Evolutionary conservation across 92 coral and sea anemone genomes (phyloP), one percentile per base, ranked within the genome.

Genomic region (Porites cylindrica): DNA sequence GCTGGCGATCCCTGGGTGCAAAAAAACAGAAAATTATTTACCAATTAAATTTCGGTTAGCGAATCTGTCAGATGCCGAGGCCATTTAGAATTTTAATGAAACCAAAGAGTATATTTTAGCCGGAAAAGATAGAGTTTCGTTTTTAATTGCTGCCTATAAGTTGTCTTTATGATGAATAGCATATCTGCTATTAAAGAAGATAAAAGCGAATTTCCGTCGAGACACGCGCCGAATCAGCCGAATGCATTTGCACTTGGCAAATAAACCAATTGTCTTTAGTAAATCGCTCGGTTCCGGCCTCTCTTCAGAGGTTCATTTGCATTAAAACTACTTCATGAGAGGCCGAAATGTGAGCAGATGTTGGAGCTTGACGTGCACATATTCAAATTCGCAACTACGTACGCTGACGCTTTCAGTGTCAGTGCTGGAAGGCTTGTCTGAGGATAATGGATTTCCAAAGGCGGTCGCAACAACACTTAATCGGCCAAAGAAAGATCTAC

Each of bases 81-180:
- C 13, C 29, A 24, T 70, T 81, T 38, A 53, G 20, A 26, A 26
- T 50, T 69, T 81, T 81, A 21, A 69, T 47, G 8, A 56, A 67
- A 56, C 19, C 17, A 53, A 70, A 18, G 21, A 23, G 73, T 29
- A 38, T 29, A 11, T n/a, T 81, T 38, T 81, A 66, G 85, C 56
- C 77, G 85, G 85, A 69, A 81, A 70, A 61, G 75, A 81, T 81
- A 81, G 67, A 69, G 66, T 81, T 66, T 69, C 85, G 63, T 51
- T 54, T 18, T 5, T 68, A 43, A 58, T 70, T 70, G 85, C 56
- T 70, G 85, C 75, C 85, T 53, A 67, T 8, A 4, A 81, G 19
- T 13, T 2, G 21, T 43, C 14, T 71, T 61, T 13, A 71, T 38
- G 5, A 38, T 4, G 47, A 38, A 38, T 38, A n/a, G 59, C n/a